Conservation (phyloP, 1,140 invertebrate species). For the Ceratitis capitata region DNA sequence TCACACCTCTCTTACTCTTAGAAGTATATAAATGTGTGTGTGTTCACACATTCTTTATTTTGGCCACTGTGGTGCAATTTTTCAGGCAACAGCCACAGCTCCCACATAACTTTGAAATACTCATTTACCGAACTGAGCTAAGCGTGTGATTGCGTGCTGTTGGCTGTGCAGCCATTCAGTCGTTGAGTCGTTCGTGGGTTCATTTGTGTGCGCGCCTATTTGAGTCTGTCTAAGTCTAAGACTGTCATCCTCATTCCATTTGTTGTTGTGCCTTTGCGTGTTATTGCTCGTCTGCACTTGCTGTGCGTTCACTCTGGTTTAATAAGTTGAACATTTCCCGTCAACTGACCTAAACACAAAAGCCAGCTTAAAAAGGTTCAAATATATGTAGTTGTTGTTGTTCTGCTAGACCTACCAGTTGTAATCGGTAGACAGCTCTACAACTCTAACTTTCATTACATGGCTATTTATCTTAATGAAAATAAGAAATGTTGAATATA, state of each 20-base stretch:
- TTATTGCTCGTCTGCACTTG: background rate
- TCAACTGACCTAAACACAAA: constrained; percentile 10
- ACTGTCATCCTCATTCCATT: no score
- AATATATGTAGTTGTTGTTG: background rate
- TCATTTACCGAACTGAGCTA: background rate
- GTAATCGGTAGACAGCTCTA: background rate
- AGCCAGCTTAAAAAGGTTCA: background rate
- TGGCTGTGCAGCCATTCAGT: background rate
- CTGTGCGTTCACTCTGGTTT: constrained; percentile 5
- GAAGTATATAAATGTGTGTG: no score
- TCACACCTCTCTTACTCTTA: no score
- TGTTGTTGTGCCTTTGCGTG: background rate
- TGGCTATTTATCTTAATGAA: background rate
- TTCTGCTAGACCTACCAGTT: no score
- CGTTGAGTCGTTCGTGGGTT: background rate
- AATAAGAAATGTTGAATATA: background rate
- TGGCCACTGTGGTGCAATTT: background rate
- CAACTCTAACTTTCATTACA: background rate
- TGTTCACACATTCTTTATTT: no score
- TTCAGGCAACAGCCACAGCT: background rate
- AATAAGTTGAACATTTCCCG: constrained; percentile 32
- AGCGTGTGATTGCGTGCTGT: background rate
- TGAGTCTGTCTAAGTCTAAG: no score
- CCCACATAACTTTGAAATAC: background rate
- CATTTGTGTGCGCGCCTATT: background rate